Conservation (phyloP, 1,140 invertebrate species). For the Gonatopus flavifemur region DNA sequence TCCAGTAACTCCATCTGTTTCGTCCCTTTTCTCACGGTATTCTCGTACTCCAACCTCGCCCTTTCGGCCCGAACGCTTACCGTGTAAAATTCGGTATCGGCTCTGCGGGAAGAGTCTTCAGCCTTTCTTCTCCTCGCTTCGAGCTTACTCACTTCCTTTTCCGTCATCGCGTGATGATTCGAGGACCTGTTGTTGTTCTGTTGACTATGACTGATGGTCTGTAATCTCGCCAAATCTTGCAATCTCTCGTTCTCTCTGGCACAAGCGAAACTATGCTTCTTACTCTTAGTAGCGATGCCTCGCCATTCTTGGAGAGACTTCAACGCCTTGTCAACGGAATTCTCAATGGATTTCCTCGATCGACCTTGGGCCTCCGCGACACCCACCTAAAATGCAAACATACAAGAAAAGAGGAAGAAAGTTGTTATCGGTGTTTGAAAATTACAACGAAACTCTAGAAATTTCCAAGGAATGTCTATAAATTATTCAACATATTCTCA, state of each 20-base stretch:
- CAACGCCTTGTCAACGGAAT: slow-evolving; percentile 82
- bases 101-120: slow-evolving; percentile 86
- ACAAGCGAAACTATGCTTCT: slow-evolving; percentile 80
- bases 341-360: slow-evolving; percentile 72
- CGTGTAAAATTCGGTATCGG: slow-evolving; percentile 92
- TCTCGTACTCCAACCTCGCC: slow-evolving; percentile 89
- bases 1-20: slow-evolving; percentile 80
- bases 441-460: too few relatives aligned
- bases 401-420: too few relatives aligned
- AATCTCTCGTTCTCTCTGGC: slow-evolving; percentile 86
- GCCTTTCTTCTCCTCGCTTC: slow-evolving; percentile 87
- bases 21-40: slow-evolving; percentile 78
- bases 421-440: too few relatives aligned
- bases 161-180: slow-evolving; percentile 60
- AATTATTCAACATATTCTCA: too few relatives aligned
- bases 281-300: slow-evolving; percentile 79
- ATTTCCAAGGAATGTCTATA: too few relatives aligned
- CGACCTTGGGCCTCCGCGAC: slow-evolving; percentile 67
- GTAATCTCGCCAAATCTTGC: slow-evolving; percentile 65
- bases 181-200: slow-evolving; percentile 49
- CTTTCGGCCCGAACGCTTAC: slow-evolving; percentile 85
- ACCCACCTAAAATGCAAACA: slow-evolving; percentile 37
- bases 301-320: slow-evolving; percentile 83
- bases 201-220: slow-evolving; percentile 50
- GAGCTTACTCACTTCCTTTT: slow-evolving; percentile 74